These are phyloP conservation scores for Parapristionchus giblindavisi DNA, from an alignment of 2,888 invertebrate genomes.

Conservation along the genomic window DNA sequence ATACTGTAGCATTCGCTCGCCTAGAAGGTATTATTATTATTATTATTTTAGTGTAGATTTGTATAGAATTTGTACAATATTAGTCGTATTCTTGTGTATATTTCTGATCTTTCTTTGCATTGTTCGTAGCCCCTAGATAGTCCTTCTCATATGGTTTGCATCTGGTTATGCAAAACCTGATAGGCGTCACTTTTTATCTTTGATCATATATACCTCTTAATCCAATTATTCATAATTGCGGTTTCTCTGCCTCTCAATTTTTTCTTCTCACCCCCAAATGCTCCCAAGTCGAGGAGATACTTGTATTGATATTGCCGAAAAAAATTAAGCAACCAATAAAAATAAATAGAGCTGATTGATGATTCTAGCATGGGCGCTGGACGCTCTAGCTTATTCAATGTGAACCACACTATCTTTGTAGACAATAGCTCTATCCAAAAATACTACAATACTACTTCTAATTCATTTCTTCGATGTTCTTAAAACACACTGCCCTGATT, in stretches of 20 bases:
- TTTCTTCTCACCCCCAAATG: too few relatives aligned
- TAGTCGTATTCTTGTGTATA: conserved; percentile 9
- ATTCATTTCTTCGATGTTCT: background rate
- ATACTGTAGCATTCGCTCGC: conserved; percentile 9
- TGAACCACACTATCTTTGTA: background rate
- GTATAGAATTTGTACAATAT: conserved; percentile 13
- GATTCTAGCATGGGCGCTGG: too few relatives aligned
- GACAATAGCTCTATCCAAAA: background rate
- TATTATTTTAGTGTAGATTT: conserved; percentile 9
- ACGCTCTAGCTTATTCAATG: conserved; percentile 9
- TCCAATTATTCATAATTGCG: too few relatives aligned
- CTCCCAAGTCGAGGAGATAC: background rate
- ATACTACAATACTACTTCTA: background rate
- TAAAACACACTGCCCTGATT: background rate
- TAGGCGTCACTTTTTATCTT: too few relatives aligned
- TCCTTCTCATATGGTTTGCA: background rate
- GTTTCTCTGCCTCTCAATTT: too few relatives aligned
- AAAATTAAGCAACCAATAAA: background rate
- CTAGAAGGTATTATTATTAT: conserved; percentile 34
- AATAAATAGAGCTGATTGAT: too few relatives aligned
- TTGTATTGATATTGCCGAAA: background rate
- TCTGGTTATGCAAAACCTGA: too few relatives aligned
- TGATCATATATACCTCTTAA: too few relatives aligned
- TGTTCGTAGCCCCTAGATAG: background rate
- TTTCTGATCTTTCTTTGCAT: background rate